Base-by-base conservation (phyloP, 2,113 vertebrate genomes). In the Rhinolophus ferrumequinum region DNA sequence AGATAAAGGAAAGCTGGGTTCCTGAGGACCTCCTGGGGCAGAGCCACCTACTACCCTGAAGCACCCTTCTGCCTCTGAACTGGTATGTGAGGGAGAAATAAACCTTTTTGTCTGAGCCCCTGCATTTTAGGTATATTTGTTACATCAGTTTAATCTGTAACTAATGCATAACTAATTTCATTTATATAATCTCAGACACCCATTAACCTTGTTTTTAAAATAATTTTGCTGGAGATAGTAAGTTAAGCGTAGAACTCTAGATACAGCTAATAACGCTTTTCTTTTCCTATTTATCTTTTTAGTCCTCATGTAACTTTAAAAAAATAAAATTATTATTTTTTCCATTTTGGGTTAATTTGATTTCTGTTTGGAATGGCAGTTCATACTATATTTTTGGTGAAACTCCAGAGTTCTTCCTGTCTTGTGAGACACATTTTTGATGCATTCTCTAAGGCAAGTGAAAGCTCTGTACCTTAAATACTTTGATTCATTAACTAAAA, bases 241-340 rank as follows among this genome's bases (percentile, higher is more conserved):
- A 50, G 4, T 38, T n/a, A 69, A 79, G 10, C 2, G 6, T 10
- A 50, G 26, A 93, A 58, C 10, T 76, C 33, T 38, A 14, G 24
- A 41, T 90, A 30, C 14, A 35, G 33, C 33, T 70, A 83, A 21
- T 69, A 72, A 72, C 1, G 67, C 0, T 52, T 33, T 35, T 91
- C 21, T 62, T 11, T 56, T 86, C 38, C 50, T 44, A 30, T 72
- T 58, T 64, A 91, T 38, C 24, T 85, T 8, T 52, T 93, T 92
- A 73, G 16, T 88, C 7, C 1, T 52, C 47, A 50, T 85, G n/a
- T 60, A 91, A 96, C 33, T 76, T 80, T 33, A 83, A 69, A 90
- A 85, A 87, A 76, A 62, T 14, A 44, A 90, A 91, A 91, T 64
- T 30, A 33, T 67, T 21, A 72, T 84, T 83, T 24, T 92, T 81